phyloP scores from a whole-genome alignment of 2,888 invertebrate species.

The Eubasilissa splendida region DNA sequence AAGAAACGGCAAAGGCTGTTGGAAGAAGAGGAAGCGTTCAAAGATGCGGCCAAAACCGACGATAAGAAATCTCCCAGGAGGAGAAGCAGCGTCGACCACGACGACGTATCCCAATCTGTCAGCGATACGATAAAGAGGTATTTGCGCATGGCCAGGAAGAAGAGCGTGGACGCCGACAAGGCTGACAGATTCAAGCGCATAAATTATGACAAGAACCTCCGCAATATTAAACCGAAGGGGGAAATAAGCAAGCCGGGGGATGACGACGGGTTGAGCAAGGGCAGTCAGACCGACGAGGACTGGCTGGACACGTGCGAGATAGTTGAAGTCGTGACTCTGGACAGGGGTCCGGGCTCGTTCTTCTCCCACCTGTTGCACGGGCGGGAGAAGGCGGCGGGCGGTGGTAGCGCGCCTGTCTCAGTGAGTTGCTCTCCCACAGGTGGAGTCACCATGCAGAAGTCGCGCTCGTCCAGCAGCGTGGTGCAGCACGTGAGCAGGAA shows the following conservation, averaged over 20 bases:
- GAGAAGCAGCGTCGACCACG: constrained; percentile 86
- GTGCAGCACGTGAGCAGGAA: constrained; percentile 89
- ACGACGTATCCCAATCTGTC: constrained; percentile 89
- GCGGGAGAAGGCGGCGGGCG: constrained; percentile 57
- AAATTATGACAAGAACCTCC: constrained; percentile 88
- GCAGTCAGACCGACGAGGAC: constrained; percentile 83
- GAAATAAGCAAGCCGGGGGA: constrained; percentile 84
- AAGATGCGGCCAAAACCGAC: constrained; percentile 62
- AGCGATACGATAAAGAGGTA: constrained; percentile 91
- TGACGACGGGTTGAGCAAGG: constrained; percentile 83
- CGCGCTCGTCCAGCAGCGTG: constrained; percentile 90
- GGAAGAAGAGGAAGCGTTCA: constrained; percentile 64
- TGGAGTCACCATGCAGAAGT: constrained; percentile 86
- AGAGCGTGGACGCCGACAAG: constrained; percentile 86
- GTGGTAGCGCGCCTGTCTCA: constrained; percentile 63
- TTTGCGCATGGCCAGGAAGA: constrained; percentile 89
- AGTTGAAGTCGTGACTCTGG: constrained; percentile 68
- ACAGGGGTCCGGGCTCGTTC: constrained; percentile 66
- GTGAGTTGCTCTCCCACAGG: constrained; percentile 58
- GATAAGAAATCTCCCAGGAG: constrained; percentile 71
- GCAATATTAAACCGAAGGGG: constrained; percentile 87
- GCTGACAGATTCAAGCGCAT: constrained; percentile 88
- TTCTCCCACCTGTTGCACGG: constrained; percentile 67
- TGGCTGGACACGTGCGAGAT: constrained; percentile 76
- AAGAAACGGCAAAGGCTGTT: constrained; percentile 69